Conservation (phyloP, 2,797 vertebrate genomes). For the Triplophysa bombifrons region DNA sequence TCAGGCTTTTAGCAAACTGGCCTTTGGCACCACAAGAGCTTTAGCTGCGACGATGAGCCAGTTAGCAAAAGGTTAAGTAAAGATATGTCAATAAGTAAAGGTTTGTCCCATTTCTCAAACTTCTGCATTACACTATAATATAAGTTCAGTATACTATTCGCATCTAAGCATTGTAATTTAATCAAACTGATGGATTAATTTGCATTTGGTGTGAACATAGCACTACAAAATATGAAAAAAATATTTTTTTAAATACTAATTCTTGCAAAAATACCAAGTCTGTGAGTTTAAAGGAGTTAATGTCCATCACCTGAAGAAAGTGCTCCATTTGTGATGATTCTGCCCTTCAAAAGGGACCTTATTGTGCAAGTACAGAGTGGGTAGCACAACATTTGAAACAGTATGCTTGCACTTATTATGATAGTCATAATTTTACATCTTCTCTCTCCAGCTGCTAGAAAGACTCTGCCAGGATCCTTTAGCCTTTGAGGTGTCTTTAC, state of each 20-base stretch:
- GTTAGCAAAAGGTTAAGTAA: background rate
- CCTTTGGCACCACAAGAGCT: background rate
- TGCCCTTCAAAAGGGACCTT: too few species aligned
- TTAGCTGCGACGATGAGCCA: background rate
- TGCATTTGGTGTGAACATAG: too few species aligned
- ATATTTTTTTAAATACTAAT: too few species aligned
- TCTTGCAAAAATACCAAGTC: too few species aligned
- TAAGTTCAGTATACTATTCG: background rate
- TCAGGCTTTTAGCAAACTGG: slow-evolving; percentile 22
- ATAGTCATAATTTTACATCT: slow-evolving; percentile 4
- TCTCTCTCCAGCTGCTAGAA: background rate
- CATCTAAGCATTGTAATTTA: too few species aligned
- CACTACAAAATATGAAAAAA: too few species aligned
- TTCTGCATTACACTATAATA: background rate
- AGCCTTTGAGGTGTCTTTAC: slow-evolving; percentile 15
- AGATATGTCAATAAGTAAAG: background rate
- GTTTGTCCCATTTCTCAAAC: background rate
- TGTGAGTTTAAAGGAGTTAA: too few species aligned
- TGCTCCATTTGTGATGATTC: too few species aligned
- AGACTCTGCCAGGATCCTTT: background rate
- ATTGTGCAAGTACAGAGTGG: background rate
- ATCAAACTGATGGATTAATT: too few species aligned
- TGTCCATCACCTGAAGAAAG: too few species aligned
- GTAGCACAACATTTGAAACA: background rate
- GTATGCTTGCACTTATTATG: background rate